phyloP scores from a whole-genome alignment of 2,113 vertebrate genomes.

The Brachirus orientalis region DNA sequence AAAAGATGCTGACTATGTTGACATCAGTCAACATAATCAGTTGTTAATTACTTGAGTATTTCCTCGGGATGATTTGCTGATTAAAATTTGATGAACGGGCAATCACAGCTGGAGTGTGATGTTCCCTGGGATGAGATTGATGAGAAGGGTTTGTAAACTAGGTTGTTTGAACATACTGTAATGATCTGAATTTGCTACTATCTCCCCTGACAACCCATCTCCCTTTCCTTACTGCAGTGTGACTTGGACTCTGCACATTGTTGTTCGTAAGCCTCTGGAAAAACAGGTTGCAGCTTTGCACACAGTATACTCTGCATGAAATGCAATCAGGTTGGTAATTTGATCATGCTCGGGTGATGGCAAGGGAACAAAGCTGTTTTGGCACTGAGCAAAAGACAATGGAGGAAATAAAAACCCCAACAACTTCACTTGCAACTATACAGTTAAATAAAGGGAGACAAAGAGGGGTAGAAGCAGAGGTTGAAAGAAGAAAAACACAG shows the following conservation, averaged over 20 bases:
- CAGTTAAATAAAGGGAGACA: too few relatives aligned
- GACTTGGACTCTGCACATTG: background rate
- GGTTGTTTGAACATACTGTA: background rate
- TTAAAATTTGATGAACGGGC: too few relatives aligned
- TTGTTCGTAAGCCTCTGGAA: background rate
- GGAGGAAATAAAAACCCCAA: background rate
- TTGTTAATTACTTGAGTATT: background rate
- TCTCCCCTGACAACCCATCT: background rate
- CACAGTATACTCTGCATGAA: background rate
- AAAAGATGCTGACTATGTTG: too few relatives aligned
- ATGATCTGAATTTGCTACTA: background rate
- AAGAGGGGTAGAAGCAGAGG: background rate
- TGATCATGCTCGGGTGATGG: background rate
- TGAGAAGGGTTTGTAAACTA: too few relatives aligned
- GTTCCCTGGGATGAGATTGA: too few relatives aligned
- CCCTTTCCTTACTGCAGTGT: background rate
- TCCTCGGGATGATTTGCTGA: background rate
- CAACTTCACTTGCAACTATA: background rate
- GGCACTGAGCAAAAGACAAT: background rate
- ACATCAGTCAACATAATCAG: background rate
- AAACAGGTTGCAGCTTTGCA: constrained; percentile 13
- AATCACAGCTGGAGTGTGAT: background rate
- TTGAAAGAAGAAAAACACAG: background rate
- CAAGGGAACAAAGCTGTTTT: constrained; percentile 16
- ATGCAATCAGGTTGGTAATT: constrained; percentile 8